These are phyloP conservation scores for Polypterus senegalus DNA, from an alignment of 2,113 vertebrate species.

Conservation along the genomic window DNA sequence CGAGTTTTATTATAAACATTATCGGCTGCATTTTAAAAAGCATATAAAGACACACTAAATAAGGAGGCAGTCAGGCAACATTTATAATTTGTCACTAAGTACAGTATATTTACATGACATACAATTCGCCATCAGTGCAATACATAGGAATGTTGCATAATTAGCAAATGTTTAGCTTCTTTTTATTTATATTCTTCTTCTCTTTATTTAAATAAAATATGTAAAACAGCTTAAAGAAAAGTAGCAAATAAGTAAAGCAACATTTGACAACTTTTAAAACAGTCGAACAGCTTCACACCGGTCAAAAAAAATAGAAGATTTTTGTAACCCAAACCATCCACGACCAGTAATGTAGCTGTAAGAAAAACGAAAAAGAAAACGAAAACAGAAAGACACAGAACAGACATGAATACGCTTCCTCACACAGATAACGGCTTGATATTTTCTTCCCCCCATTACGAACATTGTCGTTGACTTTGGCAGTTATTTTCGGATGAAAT, in stretches of 20 bases:
- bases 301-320: conserved; percentile 44
- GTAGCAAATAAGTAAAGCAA: conserved; percentile 65
- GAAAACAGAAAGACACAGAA: conserved; percentile 22
- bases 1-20: no score
- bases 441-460: conserved; percentile 46
- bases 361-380: conserved; percentile 45
- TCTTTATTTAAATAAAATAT: conserved; percentile 59
- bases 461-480: conserved; percentile 68
- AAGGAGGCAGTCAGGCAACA: no score
- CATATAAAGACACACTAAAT: no score
- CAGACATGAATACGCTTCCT: conserved; percentile 29
- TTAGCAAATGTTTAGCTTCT: conserved; percentile 69
- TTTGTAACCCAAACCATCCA: conserved; percentile 43
- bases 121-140: conserved; percentile 84
- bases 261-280: conserved; percentile 56
- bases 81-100: conserved; percentile 82
- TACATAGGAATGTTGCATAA: conserved; percentile 94
- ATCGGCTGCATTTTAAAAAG: no score
- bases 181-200: conserved; percentile 33
- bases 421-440: conserved; percentile 53
- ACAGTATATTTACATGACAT: conserved; percentile 79
- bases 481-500: conserved; percentile 73
- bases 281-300: conserved; percentile 47
- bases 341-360: conserved; percentile 45
- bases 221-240: conserved; percentile 62